phyloP scores from a whole-genome alignment of 2,113 vertebrate genomes.

The Myanophis thanlyinensis region DNA sequence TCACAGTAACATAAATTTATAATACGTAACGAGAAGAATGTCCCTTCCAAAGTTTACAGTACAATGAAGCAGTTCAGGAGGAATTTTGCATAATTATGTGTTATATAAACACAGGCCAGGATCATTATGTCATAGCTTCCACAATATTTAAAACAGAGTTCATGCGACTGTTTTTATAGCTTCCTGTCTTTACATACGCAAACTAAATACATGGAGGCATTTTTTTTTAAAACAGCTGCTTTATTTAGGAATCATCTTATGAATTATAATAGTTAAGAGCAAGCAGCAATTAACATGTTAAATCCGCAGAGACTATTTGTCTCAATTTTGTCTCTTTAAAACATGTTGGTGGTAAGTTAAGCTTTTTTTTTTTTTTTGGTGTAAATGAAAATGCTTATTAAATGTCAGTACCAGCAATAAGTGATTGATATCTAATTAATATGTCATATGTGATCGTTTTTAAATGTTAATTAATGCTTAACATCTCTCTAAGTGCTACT shows the following conservation, averaged over 20 bases:
- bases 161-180: neutral
- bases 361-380: slow-evolving; percentile 9
- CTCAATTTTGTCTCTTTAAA: slow-evolving; percentile 47
- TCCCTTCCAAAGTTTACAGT: slow-evolving; percentile 17
- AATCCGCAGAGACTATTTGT: slow-evolving; percentile 25
- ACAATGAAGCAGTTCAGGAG: neutral
- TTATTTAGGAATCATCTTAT: neutral
- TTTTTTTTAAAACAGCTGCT: slow-evolving; percentile 18
- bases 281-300: slow-evolving; percentile 44
- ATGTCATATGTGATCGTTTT: slow-evolving; percentile 65
- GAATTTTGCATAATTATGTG: neutral
- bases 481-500: slow-evolving; percentile 67
- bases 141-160: neutral
- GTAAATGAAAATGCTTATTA: slow-evolving; percentile 68
- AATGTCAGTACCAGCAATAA: slow-evolving; percentile 69
- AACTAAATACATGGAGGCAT: neutral
- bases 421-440: slow-evolving; percentile 71
- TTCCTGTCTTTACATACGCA: neutral
- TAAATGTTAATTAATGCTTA: slow-evolving; percentile 72
- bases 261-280: slow-evolving; percentile 26
- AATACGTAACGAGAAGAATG: slow-evolving; percentile 21
- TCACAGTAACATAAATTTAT: slow-evolving; percentile 38
- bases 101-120: neutral
- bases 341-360: slow-evolving; percentile 26
- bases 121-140: neutral